Evolutionary conservation across 2,113 vertebrate genomes (phyloP).

Genomic region (Electrona antarctica): DNA sequence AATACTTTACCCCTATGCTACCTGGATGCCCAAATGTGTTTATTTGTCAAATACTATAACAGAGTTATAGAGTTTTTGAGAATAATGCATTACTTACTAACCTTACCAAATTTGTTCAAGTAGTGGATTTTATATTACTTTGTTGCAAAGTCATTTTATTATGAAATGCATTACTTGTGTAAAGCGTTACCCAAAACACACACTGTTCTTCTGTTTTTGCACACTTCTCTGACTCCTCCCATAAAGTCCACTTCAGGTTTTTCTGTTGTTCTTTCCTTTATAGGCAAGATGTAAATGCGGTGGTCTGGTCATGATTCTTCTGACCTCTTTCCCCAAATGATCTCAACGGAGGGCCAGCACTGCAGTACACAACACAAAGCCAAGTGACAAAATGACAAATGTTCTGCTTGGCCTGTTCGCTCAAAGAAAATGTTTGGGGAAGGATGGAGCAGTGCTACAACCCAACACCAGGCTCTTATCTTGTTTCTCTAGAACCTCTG

Average conservation of each 20-base stretch:
- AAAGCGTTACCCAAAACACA: too few relatives aligned
- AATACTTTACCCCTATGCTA: too few relatives aligned
- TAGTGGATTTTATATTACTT: too few relatives aligned
- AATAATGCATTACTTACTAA: too few relatives aligned
- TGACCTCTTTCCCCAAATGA: conserved; percentile 9
- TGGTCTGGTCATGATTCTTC: conserved; percentile 5
- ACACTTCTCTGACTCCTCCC: background rate
- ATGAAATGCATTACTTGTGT: too few relatives aligned
- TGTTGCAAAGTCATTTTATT: too few relatives aligned
- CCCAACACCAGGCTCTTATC: conserved; percentile 55
- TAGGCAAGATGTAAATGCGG: conserved; percentile 13
- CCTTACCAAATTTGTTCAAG: too few relatives aligned
- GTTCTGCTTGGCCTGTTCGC: conserved; percentile 45
- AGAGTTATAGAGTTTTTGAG: too few relatives aligned
- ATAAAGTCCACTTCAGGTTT: background rate
- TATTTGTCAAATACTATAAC: too few relatives aligned
- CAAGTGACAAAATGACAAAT: conserved; percentile 50
- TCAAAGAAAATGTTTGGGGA: conserved; percentile 60
- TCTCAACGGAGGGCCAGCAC: conserved; percentile 4
- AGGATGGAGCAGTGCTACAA: conserved; percentile 40
- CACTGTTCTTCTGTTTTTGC: background rate
- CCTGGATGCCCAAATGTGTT: too few relatives aligned
- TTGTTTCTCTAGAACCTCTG: conserved; percentile 58
- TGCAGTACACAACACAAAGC: conserved; percentile 17
- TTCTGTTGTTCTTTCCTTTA: conserved; percentile 13